Conservation (phyloP, 2,113 vertebrate genomes). For the Psittacara wagleri region DNA sequence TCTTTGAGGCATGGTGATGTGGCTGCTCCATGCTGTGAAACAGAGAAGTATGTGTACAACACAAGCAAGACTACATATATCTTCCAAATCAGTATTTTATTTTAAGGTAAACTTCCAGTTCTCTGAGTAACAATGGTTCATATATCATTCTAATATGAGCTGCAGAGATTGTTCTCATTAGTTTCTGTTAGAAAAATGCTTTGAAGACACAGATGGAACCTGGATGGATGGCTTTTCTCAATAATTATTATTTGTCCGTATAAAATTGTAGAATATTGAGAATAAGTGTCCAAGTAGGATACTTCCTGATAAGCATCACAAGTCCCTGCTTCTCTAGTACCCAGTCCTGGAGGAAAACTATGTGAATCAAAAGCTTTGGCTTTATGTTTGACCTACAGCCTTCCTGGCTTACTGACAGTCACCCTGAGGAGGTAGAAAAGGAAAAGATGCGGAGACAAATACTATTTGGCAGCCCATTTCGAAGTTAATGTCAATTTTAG, state of each 20-base stretch:
- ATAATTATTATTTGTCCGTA: neutral
- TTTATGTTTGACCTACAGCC: neutral
- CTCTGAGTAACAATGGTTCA: neutral
- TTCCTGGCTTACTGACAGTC: neutral
- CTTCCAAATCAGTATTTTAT: neutral
- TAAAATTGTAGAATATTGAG: neutral
- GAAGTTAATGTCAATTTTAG: neutral
- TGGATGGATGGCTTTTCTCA: neutral
- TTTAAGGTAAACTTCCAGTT: neutral
- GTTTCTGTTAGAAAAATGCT: neutral
- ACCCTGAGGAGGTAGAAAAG: neutral
- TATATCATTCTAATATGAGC: neutral
- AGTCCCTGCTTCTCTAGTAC: neutral
- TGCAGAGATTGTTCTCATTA: neutral
- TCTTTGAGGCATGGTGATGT: neutral
- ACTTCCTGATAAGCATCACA: neutral
- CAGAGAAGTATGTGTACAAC: neutral
- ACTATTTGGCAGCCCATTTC: neutral
- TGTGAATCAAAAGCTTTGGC: neutral
- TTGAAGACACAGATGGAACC: neutral
- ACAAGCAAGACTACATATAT: neutral
- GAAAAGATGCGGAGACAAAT: neutral
- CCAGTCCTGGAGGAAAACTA: neutral
- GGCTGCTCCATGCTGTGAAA: neutral
- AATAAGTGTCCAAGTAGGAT: neutral